Base-by-base conservation (phyloP, 2,797 vertebrate genomes). In the Gymnoscopelus braueri region DNA sequence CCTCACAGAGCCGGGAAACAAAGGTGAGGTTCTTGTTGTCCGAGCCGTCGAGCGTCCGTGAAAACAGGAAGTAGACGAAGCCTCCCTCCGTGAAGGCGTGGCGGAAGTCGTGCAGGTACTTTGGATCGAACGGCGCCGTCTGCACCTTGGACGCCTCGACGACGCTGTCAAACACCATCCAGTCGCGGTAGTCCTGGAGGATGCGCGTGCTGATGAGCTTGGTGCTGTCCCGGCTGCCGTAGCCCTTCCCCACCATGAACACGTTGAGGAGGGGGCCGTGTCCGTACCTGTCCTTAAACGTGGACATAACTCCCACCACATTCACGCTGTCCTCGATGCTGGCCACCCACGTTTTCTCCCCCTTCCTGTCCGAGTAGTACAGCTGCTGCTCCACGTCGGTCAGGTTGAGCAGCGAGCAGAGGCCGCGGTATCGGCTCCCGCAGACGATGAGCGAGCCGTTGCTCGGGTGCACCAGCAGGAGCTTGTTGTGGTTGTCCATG, bases 131-230 rank as follows among this genome's bases (percentile, higher is more conserved):
- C 13, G 96, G 95, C 2, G 92, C 95, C 0, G 95, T 95, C 83
- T 98, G 98, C 62, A 97, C 95, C 1, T 94, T 92, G 0, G 97
- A 94, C 0, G 97, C 94, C 88, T 99, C 98, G 0, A 95, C 93
- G 70, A 95, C 96, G 84, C 95, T 96, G 89, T 98, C 97, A 39
- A 99, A 99, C 82, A 96, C 93, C 0, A 96, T 95, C 92, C 95
- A n/a, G n/a, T n/a, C n/a, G n/a, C n/a, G n/a, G n/a, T n/a, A 87
- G 53, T 94, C 93, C 51, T 95, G 93, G 79, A 98, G 94, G 82
- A 98, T 96, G n/a, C 96, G 93, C 1, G 97, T 99, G 89, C 96
- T 98, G 79, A 98, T 97, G 59, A 98, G 95, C 82, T 98, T 96
- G 2, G 96, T 92, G 2, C 95, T 98, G 88, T 99, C 97, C 1